Evolutionary conservation across 2,888 invertebrate genomes (phyloP).

Genomic region (Tetropium fuscum): DNA sequence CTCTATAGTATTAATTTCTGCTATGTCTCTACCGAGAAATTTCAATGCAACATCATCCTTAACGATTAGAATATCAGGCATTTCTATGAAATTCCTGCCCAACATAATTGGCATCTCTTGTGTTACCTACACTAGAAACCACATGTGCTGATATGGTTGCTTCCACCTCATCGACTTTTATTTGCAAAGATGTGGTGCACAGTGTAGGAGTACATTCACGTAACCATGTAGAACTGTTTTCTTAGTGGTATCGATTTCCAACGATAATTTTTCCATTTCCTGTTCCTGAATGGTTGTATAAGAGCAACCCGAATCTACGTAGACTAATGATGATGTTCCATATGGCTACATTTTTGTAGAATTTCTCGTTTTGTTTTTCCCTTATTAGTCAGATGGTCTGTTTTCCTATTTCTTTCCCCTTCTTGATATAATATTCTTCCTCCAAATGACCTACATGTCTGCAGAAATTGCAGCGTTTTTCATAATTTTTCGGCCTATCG

Average conservation of each 20-base stretch:
- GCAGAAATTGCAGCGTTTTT: constrained; percentile 7
- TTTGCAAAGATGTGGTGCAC: constrained; percentile 18
- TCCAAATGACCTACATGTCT: constrained; percentile 6
- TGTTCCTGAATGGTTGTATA: constrained; percentile 29
- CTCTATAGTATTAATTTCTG: too few relatives aligned
- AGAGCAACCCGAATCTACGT: constrained; percentile 39
- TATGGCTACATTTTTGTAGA: constrained; percentile 27
- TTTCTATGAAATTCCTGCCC: constrained; percentile 36
- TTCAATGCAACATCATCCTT: constrained; percentile 36
- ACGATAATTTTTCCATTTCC: constrained; percentile 24
- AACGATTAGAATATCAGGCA: constrained; percentile 24
- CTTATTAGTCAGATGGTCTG: constrained; percentile 21
- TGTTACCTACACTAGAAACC: constrained; percentile 32
- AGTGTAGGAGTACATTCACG: constrained; percentile 31
- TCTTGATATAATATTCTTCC: constrained; percentile 9
- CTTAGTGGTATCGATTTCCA: constrained; percentile 4
- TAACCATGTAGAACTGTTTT: constrained; percentile 33
- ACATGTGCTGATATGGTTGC: constrained; percentile 24
- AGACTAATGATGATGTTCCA: constrained; percentile 30
- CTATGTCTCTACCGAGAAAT: constrained; percentile 20
- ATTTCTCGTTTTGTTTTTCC: constrained; percentile 28
- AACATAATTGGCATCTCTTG: constrained; percentile 37
- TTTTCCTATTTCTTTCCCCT: not conserved
- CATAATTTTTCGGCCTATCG: not conserved
- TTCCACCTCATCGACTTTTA: constrained; percentile 33